A percentile compares a stretch with the other conserved stretches of the same genome.
phyloP scores from a whole-genome alignment of 2,888 invertebrate genomes.

The Drosophila recens region DNA sequence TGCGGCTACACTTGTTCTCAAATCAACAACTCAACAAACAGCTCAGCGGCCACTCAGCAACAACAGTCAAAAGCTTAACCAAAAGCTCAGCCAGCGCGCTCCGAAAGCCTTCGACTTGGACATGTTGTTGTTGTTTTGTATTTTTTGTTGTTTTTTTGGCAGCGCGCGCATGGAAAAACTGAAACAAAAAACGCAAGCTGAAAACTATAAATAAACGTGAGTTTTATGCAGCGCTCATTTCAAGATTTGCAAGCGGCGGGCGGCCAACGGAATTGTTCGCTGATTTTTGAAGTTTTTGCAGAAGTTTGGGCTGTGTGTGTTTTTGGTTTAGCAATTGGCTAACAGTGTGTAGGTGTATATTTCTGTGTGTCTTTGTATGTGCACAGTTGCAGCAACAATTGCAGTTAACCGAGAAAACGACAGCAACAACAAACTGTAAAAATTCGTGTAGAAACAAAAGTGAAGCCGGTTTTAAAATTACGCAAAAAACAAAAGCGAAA shows the following conservation, averaged over 20 bases:
- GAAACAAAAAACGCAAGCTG: conserved; percentile 43
- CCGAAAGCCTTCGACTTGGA: conserved; percentile 58
- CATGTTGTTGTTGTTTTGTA: conserved; percentile 20
- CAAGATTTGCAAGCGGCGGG: conserved; percentile 83
- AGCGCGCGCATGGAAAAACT: conserved; percentile 66
- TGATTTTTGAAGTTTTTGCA: conserved; percentile 39
- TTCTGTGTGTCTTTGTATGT: conserved; percentile 23
- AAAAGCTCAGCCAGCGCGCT: conserved; percentile 49
- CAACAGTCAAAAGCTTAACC: conserved; percentile 32
- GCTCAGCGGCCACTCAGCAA: conserved; percentile 8
- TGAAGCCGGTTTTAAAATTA: conserved; percentile 80
- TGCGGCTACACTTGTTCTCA: conserved; percentile 41
- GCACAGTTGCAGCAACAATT: conserved; percentile 76
- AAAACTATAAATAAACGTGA: conserved; percentile 84
- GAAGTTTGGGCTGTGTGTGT: conserved; percentile 31
- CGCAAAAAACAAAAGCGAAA: conserved; percentile 64
- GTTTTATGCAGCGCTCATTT: conserved; percentile 81
- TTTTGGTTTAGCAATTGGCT: conserved; percentile 58
- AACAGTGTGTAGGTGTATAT: conserved; percentile 39
- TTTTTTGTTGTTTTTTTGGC: conserved; percentile 38
- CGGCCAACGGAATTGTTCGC: conserved; percentile 57
- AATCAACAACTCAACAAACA: conserved; percentile 1
- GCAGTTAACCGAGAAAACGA: conserved; percentile 76
- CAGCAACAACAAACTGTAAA: conserved; percentile 55
- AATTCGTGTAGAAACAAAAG: conserved; percentile 66